phyloP scores from a whole-genome alignment of 2,888 invertebrate genomes.

The Omphaloscelis lunosa region DNA sequence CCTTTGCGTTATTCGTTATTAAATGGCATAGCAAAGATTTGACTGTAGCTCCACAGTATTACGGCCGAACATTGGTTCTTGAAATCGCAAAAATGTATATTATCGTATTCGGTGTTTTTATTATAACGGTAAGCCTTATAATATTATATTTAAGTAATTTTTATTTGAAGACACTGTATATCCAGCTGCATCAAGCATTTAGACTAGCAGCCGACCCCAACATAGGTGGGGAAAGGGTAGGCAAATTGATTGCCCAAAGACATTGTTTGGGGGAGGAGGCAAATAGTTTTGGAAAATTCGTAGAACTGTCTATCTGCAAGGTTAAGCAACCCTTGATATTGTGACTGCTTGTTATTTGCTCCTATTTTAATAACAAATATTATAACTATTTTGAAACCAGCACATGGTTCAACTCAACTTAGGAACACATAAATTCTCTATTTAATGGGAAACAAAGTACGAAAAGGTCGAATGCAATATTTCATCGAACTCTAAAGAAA shows the following conservation, averaged over 20 bases:
- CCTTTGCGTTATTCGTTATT: conserved; percentile 9
- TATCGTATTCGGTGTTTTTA: conserved; percentile 12
- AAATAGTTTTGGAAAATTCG: neutral
- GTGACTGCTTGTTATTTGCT: too few species aligned
- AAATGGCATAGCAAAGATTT: conserved; percentile 19
- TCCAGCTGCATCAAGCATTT: too few species aligned
- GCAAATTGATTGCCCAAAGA: neutral
- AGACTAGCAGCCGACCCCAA: too few species aligned
- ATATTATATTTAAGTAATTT: neutral
- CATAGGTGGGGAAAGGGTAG: too few species aligned
- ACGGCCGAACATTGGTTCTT: conserved; percentile 1
- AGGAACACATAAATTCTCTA: too few species aligned
- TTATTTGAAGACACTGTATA: too few species aligned
- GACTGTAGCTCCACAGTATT: neutral
- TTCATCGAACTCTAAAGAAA: too few species aligned
- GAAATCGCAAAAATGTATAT: conserved; percentile 13
- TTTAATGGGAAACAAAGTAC: too few species aligned
- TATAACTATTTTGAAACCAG: too few species aligned
- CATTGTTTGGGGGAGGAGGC: neutral
- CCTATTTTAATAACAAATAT: too few species aligned
- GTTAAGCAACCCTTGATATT: neutral
- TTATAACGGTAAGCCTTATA: conserved; percentile 9
- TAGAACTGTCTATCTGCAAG: neutral
- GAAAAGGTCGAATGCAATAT: too few species aligned
- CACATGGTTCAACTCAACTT: too few species aligned